These are phyloP conservation scores for Bombus fervidus DNA, from an alignment of 1,140 invertebrate genomes.

Conservation along the genomic window DNA sequence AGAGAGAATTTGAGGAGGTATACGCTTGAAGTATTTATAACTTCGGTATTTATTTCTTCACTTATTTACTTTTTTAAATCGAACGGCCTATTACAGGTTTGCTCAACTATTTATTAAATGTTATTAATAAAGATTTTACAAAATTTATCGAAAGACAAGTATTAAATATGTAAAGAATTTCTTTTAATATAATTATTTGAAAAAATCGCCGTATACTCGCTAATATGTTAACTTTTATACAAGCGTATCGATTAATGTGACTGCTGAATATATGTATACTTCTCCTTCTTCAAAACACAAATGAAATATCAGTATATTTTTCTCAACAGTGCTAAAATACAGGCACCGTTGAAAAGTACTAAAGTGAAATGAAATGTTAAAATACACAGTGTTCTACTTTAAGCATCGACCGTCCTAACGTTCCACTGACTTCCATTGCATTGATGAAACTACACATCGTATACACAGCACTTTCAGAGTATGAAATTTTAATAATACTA, in stretches of 20 bases:
- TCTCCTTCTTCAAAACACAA: background rate
- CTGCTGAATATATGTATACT: background rate
- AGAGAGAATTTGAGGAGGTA: background rate
- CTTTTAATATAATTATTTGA: background rate
- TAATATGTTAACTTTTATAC: background rate
- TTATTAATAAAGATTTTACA: background rate
- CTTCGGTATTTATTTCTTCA: background rate
- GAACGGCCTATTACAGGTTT: background rate
- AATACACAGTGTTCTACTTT: constrained; percentile 17
- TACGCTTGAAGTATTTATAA: background rate
- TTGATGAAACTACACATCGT: background rate
- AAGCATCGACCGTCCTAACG: constrained; percentile 10
- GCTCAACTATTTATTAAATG: too few species aligned
- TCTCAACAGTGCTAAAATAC: background rate
- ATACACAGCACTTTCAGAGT: background rate
- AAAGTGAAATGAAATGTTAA: background rate
- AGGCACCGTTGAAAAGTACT: background rate
- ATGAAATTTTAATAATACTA: constrained; percentile 21
- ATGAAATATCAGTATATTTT: background rate
- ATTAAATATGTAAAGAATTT: background rate
- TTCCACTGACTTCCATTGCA: background rate
- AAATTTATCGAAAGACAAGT: background rate
- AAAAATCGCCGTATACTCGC: background rate
- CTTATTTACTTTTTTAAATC: background rate
- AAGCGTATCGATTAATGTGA: background rate